Percentiles rank a stretch among this genome's conserved stretches.
phyloP scores from a whole-genome alignment of 2,113 vertebrate species.

The Halichoeres trimaculatus region DNA sequence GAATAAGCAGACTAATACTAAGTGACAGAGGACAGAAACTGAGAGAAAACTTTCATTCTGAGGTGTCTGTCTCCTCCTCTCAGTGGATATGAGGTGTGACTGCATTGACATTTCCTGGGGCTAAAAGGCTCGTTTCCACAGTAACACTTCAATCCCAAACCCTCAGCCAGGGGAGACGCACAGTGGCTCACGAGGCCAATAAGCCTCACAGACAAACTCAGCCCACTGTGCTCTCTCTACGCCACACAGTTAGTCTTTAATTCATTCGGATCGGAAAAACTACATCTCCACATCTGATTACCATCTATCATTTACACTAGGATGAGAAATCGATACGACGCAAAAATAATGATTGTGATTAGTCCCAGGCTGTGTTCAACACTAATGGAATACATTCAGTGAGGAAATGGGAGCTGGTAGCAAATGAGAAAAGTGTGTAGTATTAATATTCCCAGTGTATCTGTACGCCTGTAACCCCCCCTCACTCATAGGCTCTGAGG shows the following conservation, averaged over 20 bases:
- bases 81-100: conserved; percentile 45
- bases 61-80: conserved; percentile 33
- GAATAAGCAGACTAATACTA: background rate
- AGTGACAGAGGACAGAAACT: background rate
- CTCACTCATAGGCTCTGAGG: conserved; percentile 10
- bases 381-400: conserved; percentile 59
- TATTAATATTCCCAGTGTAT: conserved; percentile 71
- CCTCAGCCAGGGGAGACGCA: conserved; percentile 15
- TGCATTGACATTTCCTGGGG: conserved; percentile 67
- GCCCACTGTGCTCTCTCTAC: conserved; percentile 33
- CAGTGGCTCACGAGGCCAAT: conserved; percentile 25
- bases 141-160: conserved; percentile 35
- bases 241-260: conserved; percentile 36
- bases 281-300: conserved; percentile 28
- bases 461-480: conserved; percentile 57
- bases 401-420: conserved; percentile 47
- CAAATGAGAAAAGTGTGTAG: conserved; percentile 51
- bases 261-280: conserved; percentile 42
- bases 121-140: conserved; percentile 59
- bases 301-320: conserved; percentile 63
- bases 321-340: conserved; percentile 67
- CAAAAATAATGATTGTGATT: conserved; percentile 56
- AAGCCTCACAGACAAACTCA: conserved; percentile 13
- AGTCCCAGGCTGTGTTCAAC: conserved; percentile 43
- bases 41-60: conserved; percentile 29